These are phyloP conservation scores for Oligia latruncula DNA, from an alignment of 2,888 invertebrate genomes.

Conservation along the genomic window DNA sequence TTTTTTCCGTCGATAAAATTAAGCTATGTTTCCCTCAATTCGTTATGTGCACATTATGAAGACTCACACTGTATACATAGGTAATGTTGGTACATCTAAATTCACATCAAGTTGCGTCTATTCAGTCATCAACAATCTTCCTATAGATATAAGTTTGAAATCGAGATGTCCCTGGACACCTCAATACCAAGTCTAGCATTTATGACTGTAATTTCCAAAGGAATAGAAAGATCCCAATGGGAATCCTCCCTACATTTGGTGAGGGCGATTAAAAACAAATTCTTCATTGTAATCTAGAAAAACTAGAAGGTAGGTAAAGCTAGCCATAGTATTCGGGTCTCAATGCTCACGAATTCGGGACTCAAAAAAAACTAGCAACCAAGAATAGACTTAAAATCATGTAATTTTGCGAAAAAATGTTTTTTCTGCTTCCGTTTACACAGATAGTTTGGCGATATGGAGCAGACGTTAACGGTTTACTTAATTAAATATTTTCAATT, in stretches of 20 bases:
- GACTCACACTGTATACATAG: too few species aligned
- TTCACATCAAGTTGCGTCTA: not conserved
- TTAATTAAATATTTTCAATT: slow-evolving; percentile 16
- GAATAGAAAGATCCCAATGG: not conserved
- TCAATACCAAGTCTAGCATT: slow-evolving; percentile 4
- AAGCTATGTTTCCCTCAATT: too few species aligned
- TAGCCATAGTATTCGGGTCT: not conserved
- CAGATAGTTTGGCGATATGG: not conserved
- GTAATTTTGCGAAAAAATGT: accelerated
- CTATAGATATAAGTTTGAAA: slow-evolving; percentile 14
- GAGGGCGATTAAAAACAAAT: not conserved
- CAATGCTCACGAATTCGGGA: not conserved
- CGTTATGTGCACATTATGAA: too few species aligned
- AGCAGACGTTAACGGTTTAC: too few species aligned
- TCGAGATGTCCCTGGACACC: slow-evolving; percentile 13
- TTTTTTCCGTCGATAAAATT: too few species aligned
- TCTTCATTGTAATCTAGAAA: not conserved
- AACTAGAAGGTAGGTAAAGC: not conserved
- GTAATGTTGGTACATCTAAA: not conserved
- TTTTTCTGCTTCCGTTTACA: not conserved
- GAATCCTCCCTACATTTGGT: not conserved
- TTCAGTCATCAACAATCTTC: slow-evolving; percentile 3
- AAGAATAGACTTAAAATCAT: too few species aligned
- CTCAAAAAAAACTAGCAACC: not conserved
- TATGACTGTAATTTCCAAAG: slow-evolving; percentile 23